Conservation (phyloP, 2,113 vertebrate species). For the Azemiops feae region DNA sequence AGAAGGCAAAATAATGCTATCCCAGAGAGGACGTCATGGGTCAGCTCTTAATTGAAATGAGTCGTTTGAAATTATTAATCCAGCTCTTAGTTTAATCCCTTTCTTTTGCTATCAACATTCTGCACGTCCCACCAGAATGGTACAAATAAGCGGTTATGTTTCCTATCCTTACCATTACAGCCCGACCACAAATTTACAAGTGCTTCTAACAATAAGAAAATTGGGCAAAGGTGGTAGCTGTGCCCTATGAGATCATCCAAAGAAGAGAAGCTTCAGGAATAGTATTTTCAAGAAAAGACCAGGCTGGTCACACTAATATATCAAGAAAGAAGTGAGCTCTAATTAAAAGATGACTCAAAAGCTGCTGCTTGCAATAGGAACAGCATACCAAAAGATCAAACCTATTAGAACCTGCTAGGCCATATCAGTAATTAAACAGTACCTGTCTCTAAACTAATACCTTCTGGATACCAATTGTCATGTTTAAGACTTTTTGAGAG, state of each 20-base stretch:
- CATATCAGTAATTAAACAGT: neutral
- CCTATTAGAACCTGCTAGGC: neutral
- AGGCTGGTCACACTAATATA: neutral
- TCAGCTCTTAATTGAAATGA: slow-evolving; percentile 27
- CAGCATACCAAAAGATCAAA: neutral
- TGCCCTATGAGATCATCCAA: neutral
- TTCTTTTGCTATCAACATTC: slow-evolving; percentile 14
- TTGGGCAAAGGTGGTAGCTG: neutral
- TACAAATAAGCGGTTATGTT: neutral
- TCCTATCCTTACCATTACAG: slow-evolving; percentile 11
- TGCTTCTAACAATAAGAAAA: neutral
- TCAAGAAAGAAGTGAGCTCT: neutral
- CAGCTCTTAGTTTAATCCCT: neutral
- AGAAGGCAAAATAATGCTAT: neutral
- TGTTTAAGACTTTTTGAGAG: neutral
- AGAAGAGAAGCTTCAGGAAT: slow-evolving; percentile 30
- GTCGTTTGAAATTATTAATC: neutral
- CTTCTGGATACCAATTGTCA: neutral
- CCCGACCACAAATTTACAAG: neutral
- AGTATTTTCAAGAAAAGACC: slow-evolving; percentile 40
- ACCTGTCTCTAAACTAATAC: neutral
- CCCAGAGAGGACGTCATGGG: slow-evolving; percentile 10
- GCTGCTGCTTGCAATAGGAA: neutral
- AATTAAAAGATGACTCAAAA: slow-evolving; percentile 39
- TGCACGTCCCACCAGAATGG: slow-evolving; percentile 10